phyloP scores from a whole-genome alignment of 2,888 invertebrate genomes.

The Hecatera dysodea region DNA sequence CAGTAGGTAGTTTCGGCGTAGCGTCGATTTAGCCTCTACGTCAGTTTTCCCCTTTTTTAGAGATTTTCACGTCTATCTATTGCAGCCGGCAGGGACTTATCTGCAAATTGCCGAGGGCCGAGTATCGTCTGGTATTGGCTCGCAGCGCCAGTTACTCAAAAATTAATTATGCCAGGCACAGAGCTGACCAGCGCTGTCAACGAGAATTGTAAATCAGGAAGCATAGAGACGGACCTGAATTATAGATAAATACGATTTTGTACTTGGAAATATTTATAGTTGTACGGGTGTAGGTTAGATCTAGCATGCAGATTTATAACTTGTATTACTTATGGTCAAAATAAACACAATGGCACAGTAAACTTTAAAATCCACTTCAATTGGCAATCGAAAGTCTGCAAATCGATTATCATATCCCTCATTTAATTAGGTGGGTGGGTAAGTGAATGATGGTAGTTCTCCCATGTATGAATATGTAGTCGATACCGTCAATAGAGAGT shows the following conservation, averaged over 20 bases:
- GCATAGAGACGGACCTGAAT: slow-evolving; percentile 21
- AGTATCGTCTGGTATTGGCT: slow-evolving; percentile 49
- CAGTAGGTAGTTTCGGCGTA: slow-evolving; percentile 63
- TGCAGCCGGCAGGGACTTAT: slow-evolving; percentile 68
- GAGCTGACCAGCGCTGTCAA: slow-evolving; percentile 53
- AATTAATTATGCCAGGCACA: slow-evolving; percentile 75
- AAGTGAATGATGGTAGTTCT: not conserved
- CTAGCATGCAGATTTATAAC: not conserved
- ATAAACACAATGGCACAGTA: too few species aligned
- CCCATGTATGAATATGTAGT: not conserved
- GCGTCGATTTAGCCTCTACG: slow-evolving; percentile 57
- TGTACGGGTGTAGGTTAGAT: not conserved
- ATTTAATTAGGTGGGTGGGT: not conserved
- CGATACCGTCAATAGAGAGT: not conserved
- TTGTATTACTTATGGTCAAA: not conserved
- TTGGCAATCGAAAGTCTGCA: not conserved
- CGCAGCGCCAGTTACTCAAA: slow-evolving; percentile 67
- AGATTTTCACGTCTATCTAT: slow-evolving; percentile 76
- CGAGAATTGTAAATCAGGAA: slow-evolving; percentile 31
- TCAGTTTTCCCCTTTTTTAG: slow-evolving; percentile 70
- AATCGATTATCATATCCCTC: not conserved
- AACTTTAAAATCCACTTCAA: not conserved
- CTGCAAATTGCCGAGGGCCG: slow-evolving; percentile 60
- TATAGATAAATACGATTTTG: slow-evolving; percentile 32
- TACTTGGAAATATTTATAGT: slow-evolving; percentile 9